Percentiles rank a stretch among this genome's conserved stretches.
Evolutionary conservation across 2,888 invertebrate genomes (phyloP).

Genomic region (Caenorhabditis macrosperma): DNA sequence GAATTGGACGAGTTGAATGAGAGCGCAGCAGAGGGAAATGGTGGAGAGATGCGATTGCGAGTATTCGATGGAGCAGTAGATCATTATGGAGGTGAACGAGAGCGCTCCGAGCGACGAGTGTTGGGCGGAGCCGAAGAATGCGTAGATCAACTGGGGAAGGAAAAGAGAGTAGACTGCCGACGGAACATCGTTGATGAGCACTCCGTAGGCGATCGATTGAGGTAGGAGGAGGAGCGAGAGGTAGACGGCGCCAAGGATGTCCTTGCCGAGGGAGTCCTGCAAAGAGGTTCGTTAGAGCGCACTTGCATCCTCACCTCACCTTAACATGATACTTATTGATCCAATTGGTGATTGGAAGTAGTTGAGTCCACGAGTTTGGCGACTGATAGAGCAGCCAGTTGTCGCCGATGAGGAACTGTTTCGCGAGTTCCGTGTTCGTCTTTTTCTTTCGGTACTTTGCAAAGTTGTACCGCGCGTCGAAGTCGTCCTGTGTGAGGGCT

Average conservation of each 20-base stretch:
- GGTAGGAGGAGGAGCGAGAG: slow-evolving; percentile 49
- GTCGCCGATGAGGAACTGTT: slow-evolving; percentile 50
- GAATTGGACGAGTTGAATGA: slow-evolving; percentile 61
- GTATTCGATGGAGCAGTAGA: slow-evolving; percentile 40
- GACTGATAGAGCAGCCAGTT: slow-evolving; percentile 53
- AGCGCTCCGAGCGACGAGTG: slow-evolving; percentile 63
- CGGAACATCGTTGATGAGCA: slow-evolving; percentile 60
- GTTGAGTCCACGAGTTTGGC: slow-evolving; percentile 55
- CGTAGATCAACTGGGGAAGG: slow-evolving; percentile 64
- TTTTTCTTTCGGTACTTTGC: slow-evolving; percentile 62
- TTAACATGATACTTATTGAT: slow-evolving; percentile 60
- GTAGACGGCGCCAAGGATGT: slow-evolving; percentile 54
- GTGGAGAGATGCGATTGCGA: slow-evolving; percentile 35
- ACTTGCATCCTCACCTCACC: slow-evolving; percentile 24
- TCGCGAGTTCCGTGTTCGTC: slow-evolving; percentile 51
- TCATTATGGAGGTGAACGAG: slow-evolving; percentile 52
- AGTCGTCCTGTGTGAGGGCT: slow-evolving; percentile 64
- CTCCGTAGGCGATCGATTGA: slow-evolving; percentile 58
- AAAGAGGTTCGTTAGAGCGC: too few relatives aligned
- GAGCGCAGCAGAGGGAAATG: slow-evolving; percentile 47
- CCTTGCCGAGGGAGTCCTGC: slow-evolving; percentile 51
- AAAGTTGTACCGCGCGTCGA: slow-evolving; percentile 61
- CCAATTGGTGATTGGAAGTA: slow-evolving; percentile 51
- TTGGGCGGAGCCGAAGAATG: slow-evolving; percentile 61
- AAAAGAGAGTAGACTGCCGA: slow-evolving; percentile 59